These are phyloP conservation scores for Drepana falcataria DNA, from an alignment of 2,888 invertebrate species.

Conservation along the genomic window DNA sequence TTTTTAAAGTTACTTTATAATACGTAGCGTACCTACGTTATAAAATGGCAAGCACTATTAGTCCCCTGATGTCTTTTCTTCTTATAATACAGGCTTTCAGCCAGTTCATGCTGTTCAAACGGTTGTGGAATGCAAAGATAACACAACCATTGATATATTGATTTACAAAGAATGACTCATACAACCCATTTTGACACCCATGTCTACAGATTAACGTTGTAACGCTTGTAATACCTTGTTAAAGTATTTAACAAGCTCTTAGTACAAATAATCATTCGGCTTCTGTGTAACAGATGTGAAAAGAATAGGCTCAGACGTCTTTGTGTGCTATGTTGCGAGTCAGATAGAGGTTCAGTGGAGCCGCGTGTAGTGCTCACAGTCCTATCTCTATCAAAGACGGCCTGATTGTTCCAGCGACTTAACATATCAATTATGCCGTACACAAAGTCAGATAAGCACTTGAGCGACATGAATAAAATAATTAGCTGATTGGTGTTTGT, in stretches of 20 bases:
- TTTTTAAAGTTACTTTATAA: too few relatives aligned
- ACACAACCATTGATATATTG: background rate
- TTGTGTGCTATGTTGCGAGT: slow-evolving; percentile 50
- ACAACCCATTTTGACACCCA: slow-evolving; percentile 4
- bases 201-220: slow-evolving; percentile 29
- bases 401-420: slow-evolving; percentile 71
- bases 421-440: slow-evolving; percentile 77
- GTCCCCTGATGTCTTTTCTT: too few relatives aligned
- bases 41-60: too few relatives aligned
- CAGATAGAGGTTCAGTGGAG: slow-evolving; percentile 25
- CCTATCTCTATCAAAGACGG: slow-evolving; percentile 53
- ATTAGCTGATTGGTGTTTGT: slow-evolving; percentile 78
- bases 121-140: too few relatives aligned
- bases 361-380: slow-evolving; percentile 25
- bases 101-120: too few relatives aligned
- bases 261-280: slow-evolving; percentile 46
- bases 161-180: background rate
- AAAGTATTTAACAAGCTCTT: slow-evolving; percentile 39
- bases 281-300: slow-evolving; percentile 39
- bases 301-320: slow-evolving; percentile 53
- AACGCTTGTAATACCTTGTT: slow-evolving; percentile 23
- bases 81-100: too few relatives aligned
- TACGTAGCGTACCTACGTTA: too few relatives aligned
- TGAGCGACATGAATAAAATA: slow-evolving; percentile 77
- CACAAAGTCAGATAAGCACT: slow-evolving; percentile 68